A percentile compares a stretch with the other conserved stretches of the same genome.
These are phyloP conservation scores for Alligator mississippiensis DNA, from an alignment of 2,113 vertebrate genomes.

Conservation along the genomic window DNA sequence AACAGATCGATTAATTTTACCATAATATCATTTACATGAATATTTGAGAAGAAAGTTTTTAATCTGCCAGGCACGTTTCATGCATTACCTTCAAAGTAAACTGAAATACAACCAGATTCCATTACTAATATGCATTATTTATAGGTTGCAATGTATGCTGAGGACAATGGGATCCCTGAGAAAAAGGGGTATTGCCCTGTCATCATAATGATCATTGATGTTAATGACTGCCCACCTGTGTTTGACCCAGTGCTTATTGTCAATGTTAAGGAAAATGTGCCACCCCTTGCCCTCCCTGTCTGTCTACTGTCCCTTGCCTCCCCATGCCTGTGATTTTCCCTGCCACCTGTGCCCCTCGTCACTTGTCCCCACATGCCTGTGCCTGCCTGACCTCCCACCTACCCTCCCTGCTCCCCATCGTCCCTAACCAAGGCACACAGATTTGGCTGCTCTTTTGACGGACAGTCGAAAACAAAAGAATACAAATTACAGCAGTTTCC, in stretches of 20 bases:
- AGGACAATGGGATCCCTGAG: constrained; percentile 67
- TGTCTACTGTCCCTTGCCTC: too few species aligned
- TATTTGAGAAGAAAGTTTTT: neutral
- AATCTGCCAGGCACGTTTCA: neutral
- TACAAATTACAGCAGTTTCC: neutral
- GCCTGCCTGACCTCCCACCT: too few species aligned
- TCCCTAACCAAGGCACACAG: too few species aligned
- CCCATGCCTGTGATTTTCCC: too few species aligned
- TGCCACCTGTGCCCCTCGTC: too few species aligned
- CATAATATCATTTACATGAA: neutral
- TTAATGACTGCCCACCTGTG: constrained; percentile 67
- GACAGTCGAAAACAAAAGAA: neutral
- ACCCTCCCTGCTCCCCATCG: too few species aligned
- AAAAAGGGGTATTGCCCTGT: constrained; percentile 73
- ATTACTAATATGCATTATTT: neutral
- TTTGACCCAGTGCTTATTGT: constrained; percentile 57
- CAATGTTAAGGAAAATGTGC: constrained; percentile 33
- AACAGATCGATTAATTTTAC: neutral
- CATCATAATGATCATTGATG: constrained; percentile 58
- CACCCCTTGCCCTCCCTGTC: too few species aligned
- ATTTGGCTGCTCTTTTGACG: neutral
- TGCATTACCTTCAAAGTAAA: neutral
- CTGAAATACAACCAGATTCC: neutral
- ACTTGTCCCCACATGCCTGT: too few species aligned
- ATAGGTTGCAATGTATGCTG: constrained; percentile 69